phyloP scores from a whole-genome alignment of 2,888 invertebrate species.

The Xestia sexstrigata region DNA sequence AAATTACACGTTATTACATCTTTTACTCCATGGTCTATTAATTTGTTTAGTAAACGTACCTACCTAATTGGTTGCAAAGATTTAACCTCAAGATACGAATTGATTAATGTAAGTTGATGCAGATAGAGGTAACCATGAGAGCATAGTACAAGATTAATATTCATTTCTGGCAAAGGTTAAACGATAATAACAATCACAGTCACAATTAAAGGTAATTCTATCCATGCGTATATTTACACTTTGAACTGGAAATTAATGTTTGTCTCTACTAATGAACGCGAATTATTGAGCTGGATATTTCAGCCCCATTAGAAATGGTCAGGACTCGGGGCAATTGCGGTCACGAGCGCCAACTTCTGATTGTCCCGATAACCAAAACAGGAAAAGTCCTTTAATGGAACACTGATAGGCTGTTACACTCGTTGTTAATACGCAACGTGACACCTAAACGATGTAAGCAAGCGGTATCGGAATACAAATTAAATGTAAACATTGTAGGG shows the following conservation, averaged over 20 bases:
- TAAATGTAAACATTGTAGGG: constrained; percentile 67
- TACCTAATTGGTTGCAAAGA: constrained; percentile 37
- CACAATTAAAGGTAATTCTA: constrained; percentile 24
- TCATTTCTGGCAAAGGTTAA: constrained; percentile 39
- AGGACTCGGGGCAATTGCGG: constrained; percentile 8
- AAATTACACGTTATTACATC: not conserved
- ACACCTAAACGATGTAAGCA: constrained; percentile 62
- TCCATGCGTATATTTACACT: constrained; percentile 24
- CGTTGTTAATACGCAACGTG: constrained; percentile 58
- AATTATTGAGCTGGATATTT: constrained; percentile 40
- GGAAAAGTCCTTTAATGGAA: constrained; percentile 41
- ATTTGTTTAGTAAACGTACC: constrained; percentile 10
- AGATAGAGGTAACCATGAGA: constrained; percentile 23
- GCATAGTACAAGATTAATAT: constrained; percentile 23
- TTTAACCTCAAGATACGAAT: constrained; percentile 33
- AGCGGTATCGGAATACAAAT: constrained; percentile 69
- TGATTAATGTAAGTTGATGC: constrained; percentile 33
- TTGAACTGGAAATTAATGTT: constrained; percentile 29
- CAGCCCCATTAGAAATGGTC: constrained; percentile 24
- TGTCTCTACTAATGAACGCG: constrained; percentile 40
- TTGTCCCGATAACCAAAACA: constrained; percentile 34
- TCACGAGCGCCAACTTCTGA: constrained; percentile 32
- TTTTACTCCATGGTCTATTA: constrained; percentile 14
- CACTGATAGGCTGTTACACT: constrained; percentile 40
- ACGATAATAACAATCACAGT: constrained; percentile 7